Conservation (phyloP, 1,140 invertebrate species). For the Drosophila pseudoananassae region DNA sequence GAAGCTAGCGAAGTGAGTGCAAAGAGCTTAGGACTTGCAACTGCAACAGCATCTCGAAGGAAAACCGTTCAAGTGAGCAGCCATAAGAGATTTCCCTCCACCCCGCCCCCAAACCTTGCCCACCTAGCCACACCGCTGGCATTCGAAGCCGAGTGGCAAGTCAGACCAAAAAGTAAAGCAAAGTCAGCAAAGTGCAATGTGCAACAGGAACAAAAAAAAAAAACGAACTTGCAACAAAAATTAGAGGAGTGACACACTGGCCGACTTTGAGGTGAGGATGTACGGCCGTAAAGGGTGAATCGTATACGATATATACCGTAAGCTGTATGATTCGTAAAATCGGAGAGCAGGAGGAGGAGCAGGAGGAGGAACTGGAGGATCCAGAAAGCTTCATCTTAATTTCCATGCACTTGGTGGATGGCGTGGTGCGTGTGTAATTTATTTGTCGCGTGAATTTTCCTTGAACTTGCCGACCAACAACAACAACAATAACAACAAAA, state of each 20-base stretch:
- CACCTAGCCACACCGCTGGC: not conserved
- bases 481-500: not conserved
- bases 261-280: conserved; percentile 34
- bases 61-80: conserved; percentile 59
- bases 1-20: conserved; percentile 28
- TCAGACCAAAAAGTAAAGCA: conserved; percentile 27
- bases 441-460: conserved; percentile 59
- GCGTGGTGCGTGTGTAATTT: conserved; percentile 56
- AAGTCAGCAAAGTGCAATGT: conserved; percentile 49
- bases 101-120: not conserved
- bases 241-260: conserved; percentile 39
- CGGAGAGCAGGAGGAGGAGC: not conserved
- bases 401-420: conserved; percentile 58
- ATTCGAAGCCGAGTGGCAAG: conserved; percentile 21
- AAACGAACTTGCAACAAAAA: not conserved
- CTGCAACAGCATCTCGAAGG: conserved; percentile 7
- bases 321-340: too few relatives aligned
- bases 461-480: conserved; percentile 59
- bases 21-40: conserved; percentile 35
- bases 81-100: conserved; percentile 26
- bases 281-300: not conserved
- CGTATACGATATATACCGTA: not conserved
- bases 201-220: conserved; percentile 13
- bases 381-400: conserved; percentile 45
- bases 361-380: conserved; percentile 11